Evolutionary conservation across 2,113 vertebrate genomes (phyloP).

Genomic region (Heptranchias perlo): DNA sequence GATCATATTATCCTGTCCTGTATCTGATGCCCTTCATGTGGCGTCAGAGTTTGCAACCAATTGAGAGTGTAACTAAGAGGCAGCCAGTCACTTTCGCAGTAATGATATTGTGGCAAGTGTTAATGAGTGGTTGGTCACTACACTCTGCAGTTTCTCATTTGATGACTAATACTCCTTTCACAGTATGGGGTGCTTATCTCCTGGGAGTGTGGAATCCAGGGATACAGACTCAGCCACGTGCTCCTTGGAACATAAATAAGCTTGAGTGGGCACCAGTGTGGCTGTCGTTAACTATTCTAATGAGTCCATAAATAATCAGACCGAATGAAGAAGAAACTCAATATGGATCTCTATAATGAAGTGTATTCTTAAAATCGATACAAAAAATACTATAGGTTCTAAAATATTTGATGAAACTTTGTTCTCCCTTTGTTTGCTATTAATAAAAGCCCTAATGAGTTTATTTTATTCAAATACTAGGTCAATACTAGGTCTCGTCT

Average conservation of each 20-base stretch:
- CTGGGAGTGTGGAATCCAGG: background rate
- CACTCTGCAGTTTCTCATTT: background rate
- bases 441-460: background rate
- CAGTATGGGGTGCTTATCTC: background rate
- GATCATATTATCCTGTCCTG: background rate
- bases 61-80: background rate
- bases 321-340: background rate
- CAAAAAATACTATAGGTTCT: background rate
- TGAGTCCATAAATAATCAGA: background rate
- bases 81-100: background rate
- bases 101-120: background rate
- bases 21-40: background rate
- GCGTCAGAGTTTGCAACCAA: background rate
- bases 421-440: background rate
- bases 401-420: background rate
- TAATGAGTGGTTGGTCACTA: background rate
- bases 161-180: background rate
- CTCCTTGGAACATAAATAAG: background rate
- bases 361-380: background rate
- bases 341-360: background rate
- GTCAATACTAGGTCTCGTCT: slow-evolving; percentile 65
- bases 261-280: background rate
- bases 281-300: background rate
- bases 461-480: slow-evolving; percentile 54
- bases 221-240: background rate